These are phyloP conservation scores for Nowickia ferox DNA, from an alignment of 2,888 invertebrate genomes.

Conservation along the genomic window DNA sequence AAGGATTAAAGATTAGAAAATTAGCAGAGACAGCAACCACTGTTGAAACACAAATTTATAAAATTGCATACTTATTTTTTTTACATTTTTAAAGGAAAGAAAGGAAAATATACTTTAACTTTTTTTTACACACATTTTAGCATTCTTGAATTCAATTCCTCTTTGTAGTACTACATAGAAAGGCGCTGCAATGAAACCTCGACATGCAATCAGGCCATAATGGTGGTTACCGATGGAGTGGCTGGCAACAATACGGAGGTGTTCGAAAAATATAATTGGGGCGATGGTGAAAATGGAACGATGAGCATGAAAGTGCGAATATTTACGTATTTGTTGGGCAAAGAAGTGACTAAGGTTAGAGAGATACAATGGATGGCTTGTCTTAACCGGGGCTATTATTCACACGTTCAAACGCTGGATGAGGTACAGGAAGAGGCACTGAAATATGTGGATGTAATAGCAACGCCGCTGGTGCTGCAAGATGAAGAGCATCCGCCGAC, in stretches of 20 bases:
- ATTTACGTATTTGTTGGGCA: slow-evolving; percentile 97
- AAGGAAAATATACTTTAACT: no score
- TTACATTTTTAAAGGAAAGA: no score
- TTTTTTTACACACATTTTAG: no score
- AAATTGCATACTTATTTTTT: no score
- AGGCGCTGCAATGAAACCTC: slow-evolving; percentile 85
- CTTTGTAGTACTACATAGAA: slow-evolving; percentile 83
- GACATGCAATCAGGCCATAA: slow-evolving; percentile 96
- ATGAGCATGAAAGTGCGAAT: slow-evolving; percentile 93
- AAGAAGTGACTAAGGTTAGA: slow-evolving; percentile 94
- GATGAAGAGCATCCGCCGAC: slow-evolving; percentile 90
- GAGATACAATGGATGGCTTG: slow-evolving; percentile 98
- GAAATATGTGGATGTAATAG: slow-evolving; percentile 97
- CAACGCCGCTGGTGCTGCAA: slow-evolving; percentile 91
- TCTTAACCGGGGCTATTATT: slow-evolving; percentile 96
- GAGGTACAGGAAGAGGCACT: slow-evolving; percentile 98
- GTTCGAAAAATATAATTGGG: slow-evolving; percentile 91
- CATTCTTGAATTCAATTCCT: not conserved
- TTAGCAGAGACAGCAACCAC: no score
- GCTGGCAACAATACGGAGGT: slow-evolving; percentile 94
- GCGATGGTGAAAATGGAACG: slow-evolving; percentile 85
- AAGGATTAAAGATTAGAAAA: no score
- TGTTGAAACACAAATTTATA: no score
- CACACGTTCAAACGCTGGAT: slow-evolving; percentile 96
- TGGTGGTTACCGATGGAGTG: slow-evolving; percentile 98